Evolutionary conservation across 2,797 vertebrate species (phyloP).

Genomic region (Gallinago solitaria): DNA sequence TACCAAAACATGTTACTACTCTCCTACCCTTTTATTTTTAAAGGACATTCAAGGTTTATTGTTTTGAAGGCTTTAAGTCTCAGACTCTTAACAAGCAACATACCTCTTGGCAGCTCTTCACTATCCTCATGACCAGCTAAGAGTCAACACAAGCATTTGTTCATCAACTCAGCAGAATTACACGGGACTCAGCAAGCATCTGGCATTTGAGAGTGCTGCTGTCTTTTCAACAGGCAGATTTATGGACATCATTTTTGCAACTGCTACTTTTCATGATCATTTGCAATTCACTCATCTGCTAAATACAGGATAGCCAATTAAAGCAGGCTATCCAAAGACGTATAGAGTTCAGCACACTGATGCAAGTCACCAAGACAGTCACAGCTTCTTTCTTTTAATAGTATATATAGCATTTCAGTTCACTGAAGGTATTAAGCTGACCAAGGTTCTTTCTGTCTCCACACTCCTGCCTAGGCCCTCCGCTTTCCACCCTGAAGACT

Average conservation of each 20-base stretch:
- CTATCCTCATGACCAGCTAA: neutral
- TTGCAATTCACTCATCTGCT: neutral
- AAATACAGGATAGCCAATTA: neutral
- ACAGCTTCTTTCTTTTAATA: neutral
- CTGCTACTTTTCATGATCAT: neutral
- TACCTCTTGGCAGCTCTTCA: neutral
- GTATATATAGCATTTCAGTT: neutral
- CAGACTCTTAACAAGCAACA: neutral
- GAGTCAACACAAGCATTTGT: neutral
- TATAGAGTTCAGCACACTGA: neutral
- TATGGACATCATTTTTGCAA: neutral
- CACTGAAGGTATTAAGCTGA: neutral
- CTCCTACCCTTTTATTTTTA: neutral
- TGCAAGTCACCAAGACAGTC: neutral
- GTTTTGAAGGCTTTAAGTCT: neutral
- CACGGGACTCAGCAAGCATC: neutral
- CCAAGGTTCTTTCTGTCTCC: neutral
- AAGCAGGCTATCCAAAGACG: neutral
- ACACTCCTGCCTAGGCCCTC: neutral
- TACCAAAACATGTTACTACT: neutral
- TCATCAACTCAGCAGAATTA: conserved; percentile 3
- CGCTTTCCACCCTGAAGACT: neutral
- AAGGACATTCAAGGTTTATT: neutral
- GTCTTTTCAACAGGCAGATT: neutral
- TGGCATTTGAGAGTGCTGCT: neutral